A percentile compares a stretch with the other conserved stretches of the same genome.
phyloP scores from a whole-genome alignment of 2,888 invertebrate genomes.

The Celastrina argiolus region DNA sequence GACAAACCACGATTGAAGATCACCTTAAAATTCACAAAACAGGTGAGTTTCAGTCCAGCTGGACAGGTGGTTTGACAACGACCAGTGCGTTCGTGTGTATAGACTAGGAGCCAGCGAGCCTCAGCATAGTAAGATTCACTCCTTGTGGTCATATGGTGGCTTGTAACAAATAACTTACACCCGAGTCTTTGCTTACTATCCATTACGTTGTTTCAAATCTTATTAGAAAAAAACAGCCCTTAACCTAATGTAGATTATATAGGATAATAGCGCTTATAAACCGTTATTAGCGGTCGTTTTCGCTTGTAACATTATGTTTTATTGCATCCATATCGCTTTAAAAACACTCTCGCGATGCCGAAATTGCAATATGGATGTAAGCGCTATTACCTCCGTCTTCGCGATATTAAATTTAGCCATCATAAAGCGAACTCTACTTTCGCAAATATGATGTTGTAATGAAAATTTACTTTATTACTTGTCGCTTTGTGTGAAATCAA shows the following conservation, averaged over 20 bases:
- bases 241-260: background rate
- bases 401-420: conserved; percentile 16
- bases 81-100: too few species aligned
- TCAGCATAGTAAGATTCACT: too few species aligned
- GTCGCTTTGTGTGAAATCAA: too few species aligned
- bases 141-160: too few species aligned
- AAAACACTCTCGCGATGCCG: background rate
- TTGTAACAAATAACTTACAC: too few species aligned
- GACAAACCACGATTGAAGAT: too few species aligned
- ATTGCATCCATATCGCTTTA: background rate
- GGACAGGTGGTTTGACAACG: too few species aligned
- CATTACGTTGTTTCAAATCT: background rate
- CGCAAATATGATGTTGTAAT: background rate
- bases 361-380: conserved; percentile 22
- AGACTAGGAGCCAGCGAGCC: too few species aligned
- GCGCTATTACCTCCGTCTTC: conserved; percentile 1
- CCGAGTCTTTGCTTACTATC: too few species aligned
- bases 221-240: background rate
- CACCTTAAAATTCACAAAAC: too few species aligned
- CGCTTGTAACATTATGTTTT: background rate
- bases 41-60: too few species aligned
- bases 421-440: background rate
- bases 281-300: background rate
- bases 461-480: background rate
- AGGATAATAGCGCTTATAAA: background rate